Evolutionary conservation across 2,797 vertebrate species (phyloP).

Genomic region (Nothura maculosa): DNA sequence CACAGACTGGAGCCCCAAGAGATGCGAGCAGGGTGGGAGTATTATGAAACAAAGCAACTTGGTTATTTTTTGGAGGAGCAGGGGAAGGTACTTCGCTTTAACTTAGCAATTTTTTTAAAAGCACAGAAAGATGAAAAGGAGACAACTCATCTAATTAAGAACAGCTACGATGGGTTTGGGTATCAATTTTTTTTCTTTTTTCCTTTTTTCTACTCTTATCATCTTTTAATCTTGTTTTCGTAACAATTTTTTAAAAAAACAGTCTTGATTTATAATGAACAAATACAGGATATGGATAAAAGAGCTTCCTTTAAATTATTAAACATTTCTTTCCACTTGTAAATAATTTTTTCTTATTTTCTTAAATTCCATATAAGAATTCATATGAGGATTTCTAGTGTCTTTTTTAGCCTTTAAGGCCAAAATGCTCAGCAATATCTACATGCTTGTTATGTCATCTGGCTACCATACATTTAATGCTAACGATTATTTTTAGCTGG

Average conservation of each 20-base stretch:
- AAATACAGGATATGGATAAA: not conserved
- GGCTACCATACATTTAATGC: conserved; percentile 64
- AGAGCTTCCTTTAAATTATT: not conserved
- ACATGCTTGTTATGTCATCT: conserved; percentile 24
- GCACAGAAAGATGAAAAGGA: conserved; percentile 52
- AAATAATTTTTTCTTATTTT: not conserved
- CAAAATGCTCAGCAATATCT: not conserved
- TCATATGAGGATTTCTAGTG: too few species aligned
- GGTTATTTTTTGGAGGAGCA: conserved; percentile 20
- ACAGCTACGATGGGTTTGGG: not conserved
- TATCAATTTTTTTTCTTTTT: conserved; percentile 41
- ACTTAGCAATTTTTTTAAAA: conserved; percentile 64
- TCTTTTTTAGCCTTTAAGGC: not conserved
- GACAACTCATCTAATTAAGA: conserved; percentile 42
- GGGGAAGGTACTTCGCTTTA: conserved; percentile 43
- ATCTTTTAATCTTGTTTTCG: conserved; percentile 44
- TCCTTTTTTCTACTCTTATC: not conserved
- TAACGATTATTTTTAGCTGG: conserved; percentile 62
- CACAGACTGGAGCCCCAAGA: conserved; percentile 10
- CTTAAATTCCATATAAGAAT: not conserved
- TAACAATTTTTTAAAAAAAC: conserved; percentile 21
- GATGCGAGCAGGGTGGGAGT: conserved; percentile 32
- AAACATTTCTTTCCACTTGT: not conserved
- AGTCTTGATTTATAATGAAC: not conserved
- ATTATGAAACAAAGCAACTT: conserved; percentile 55